These are phyloP conservation scores for Tympanoctomys barrerae DNA, from an alignment of 2,797 vertebrate species.

Conservation along the genomic window DNA sequence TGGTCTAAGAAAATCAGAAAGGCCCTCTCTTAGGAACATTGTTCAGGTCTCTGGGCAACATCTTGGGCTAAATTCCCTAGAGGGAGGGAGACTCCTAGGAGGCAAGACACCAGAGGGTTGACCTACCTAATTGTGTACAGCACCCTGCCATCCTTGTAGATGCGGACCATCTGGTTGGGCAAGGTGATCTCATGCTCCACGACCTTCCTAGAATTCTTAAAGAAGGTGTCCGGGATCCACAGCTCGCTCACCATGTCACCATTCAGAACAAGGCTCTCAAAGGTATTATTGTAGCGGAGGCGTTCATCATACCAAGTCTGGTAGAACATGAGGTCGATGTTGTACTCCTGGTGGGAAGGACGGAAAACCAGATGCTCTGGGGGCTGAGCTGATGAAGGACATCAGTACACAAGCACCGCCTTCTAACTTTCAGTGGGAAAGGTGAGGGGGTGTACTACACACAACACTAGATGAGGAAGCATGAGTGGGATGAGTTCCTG, in stretches of 20 bases:
- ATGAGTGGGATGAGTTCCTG: background rate
- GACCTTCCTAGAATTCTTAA: constrained; percentile 89
- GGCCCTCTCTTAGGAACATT: constrained; percentile 18
- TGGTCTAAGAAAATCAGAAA: background rate
- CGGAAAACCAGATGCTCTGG: constrained; percentile 58
- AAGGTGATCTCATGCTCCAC: constrained; percentile 88
- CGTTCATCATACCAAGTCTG: constrained; percentile 91
- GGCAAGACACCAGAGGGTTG: background rate
- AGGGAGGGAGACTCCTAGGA: background rate
- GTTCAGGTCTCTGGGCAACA: background rate
- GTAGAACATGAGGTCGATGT: constrained; percentile 90
- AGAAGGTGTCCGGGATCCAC: constrained; percentile 91
- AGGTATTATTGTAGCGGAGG: constrained; percentile 88
- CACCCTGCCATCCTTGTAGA: constrained; percentile 90
- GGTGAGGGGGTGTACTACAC: background rate
- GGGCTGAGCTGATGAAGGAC: background rate
- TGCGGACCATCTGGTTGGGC: constrained; percentile 89
- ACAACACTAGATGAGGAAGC: background rate
- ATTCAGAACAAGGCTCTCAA: constrained; percentile 89
- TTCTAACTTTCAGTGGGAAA: background rate
- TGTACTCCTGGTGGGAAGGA: constrained; percentile 88
- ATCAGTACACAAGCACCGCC: background rate
- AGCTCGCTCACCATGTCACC: constrained; percentile 90
- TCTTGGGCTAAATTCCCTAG: background rate
- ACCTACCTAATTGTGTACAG: constrained; percentile 90